These are phyloP conservation scores for Pseudococcus jackbeardsleyi DNA, from an alignment of 2,888 invertebrate genomes.

Conservation along the genomic window DNA sequence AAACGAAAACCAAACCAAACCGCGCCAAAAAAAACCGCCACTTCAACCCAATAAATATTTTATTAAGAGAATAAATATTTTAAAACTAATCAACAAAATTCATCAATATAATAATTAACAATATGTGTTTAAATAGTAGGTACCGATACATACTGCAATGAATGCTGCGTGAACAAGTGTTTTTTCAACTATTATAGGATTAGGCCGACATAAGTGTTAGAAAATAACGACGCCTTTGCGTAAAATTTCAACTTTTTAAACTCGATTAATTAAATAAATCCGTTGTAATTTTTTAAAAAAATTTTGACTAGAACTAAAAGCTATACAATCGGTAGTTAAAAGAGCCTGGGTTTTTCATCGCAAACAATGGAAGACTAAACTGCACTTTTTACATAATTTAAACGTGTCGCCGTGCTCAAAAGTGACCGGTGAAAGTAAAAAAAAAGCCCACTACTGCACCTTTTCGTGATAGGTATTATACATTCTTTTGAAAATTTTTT, in stretches of 20 bases:
- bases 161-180: constrained; percentile 50
- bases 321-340: constrained; percentile 46
- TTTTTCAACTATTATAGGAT: not conserved
- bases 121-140: constrained; percentile 62
- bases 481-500: not conserved
- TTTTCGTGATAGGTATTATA: constrained; percentile 35
- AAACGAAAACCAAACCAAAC: too few species aligned
- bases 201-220: constrained; percentile 37
- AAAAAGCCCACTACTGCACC: constrained; percentile 30
- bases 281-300: constrained; percentile 18
- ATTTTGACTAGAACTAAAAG: constrained; percentile 61
- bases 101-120: constrained; percentile 61
- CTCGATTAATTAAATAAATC: constrained; percentile 23
- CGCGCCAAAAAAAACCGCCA: constrained; percentile 19
- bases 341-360: not conserved
- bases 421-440: constrained; percentile 26
- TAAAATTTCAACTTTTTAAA: constrained; percentile 18
- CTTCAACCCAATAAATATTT: constrained; percentile 64
- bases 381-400: constrained; percentile 10
- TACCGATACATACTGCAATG: constrained; percentile 52
- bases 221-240: constrained; percentile 19
- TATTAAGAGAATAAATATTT: constrained; percentile 64
- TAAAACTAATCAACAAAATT: constrained; percentile 66
- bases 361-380: constrained; percentile 53
- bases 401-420: constrained; percentile 1